These are phyloP conservation scores for Entelurus aequoreus DNA, from an alignment of 2,113 vertebrate species.

Conservation along the genomic window DNA sequence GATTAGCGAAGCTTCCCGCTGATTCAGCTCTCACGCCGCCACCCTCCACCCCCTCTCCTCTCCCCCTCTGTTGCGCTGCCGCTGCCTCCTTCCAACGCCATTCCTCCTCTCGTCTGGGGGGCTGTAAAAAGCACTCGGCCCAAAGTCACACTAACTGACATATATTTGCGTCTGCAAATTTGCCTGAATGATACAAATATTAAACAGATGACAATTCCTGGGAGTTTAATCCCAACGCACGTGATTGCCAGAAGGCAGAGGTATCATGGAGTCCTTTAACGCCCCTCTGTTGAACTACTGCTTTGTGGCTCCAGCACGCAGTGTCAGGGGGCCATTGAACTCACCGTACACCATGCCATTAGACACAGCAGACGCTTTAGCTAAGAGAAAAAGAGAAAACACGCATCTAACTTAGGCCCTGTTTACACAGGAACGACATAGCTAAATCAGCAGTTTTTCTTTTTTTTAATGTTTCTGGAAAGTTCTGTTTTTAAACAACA, in stretches of 20 bases:
- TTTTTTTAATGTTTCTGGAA: too few relatives aligned
- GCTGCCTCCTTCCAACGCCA: constrained; percentile 53
- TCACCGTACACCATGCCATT: constrained; percentile 53
- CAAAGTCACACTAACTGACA: constrained; percentile 34
- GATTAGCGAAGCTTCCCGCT: constrained; percentile 79
- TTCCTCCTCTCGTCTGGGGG: constrained; percentile 47
- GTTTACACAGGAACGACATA: background rate
- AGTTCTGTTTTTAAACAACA: too few relatives aligned
- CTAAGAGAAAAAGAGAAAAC: constrained; percentile 56
- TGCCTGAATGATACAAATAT: background rate
- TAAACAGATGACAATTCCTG: constrained; percentile 3
- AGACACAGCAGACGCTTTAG: constrained; percentile 61
- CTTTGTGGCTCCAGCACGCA: constrained; percentile 53
- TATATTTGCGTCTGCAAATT: constrained; percentile 8
- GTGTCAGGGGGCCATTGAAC: constrained; percentile 63
- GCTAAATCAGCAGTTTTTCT: background rate
- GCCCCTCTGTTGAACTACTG: constrained; percentile 32
- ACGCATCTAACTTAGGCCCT: constrained; percentile 4
- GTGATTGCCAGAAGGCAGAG: constrained; percentile 18
- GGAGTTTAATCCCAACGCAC: constrained; percentile 25
- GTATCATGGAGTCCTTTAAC: constrained; percentile 35
- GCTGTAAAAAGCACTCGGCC: constrained; percentile 45
- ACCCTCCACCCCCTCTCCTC: constrained; percentile 11
- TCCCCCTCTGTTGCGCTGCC: constrained; percentile 42
- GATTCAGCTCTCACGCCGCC: constrained; percentile 72